Evolutionary conservation across 2,888 invertebrate genomes (phyloP), one percentile per base, ranked within the genome.

Genomic region (Shargacucullia verbasci): DNA sequence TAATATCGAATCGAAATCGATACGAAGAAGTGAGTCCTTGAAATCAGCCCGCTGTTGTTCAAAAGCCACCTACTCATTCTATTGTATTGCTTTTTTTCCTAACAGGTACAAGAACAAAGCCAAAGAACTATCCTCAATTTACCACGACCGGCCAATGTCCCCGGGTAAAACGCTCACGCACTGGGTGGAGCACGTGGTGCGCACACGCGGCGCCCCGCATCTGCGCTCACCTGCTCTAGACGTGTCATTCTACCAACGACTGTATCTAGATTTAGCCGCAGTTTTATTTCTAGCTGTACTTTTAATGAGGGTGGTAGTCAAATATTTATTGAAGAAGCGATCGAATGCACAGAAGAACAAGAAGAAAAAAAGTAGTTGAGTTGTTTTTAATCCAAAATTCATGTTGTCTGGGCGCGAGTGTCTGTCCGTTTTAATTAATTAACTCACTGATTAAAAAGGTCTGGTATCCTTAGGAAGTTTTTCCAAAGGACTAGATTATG

Each of bases 131-230:
- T 88, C 90, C 0, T 14, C 45, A 0, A 70, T 88, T 12, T 90
- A 82, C 70, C 90, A 89, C 57, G 81, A 86, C 37, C 94, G 96
- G 0, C 95, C 94, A 0, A 84, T 95, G 61, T 84, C 93, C 3
- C 95, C 96, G 0, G 86, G 95, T 25, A 94, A 95, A 15, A 95
- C 95, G 7, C 94, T 96, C 9, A 87, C 95, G 8, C 95, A 95
- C 88, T 96, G 96, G 96, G 94, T 95, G 20, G 96, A 96, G 79
- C 95, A 96, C 78, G 95, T 96, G 0, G 95, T 94, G 0, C 87
- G 92, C 25, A 95, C 95, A 0, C 85, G 89, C 5, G 96, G 96
- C 0, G 95, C 95, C 0, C 91, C 88, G 0, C 93, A 96, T 76
- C 80, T 94, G 0, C 82, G 83, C 27, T 90, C 90, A 0, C 80